Evolutionary conservation across 2,888 invertebrate species (phyloP).

Genomic region (Leptothorax acervorum): DNA sequence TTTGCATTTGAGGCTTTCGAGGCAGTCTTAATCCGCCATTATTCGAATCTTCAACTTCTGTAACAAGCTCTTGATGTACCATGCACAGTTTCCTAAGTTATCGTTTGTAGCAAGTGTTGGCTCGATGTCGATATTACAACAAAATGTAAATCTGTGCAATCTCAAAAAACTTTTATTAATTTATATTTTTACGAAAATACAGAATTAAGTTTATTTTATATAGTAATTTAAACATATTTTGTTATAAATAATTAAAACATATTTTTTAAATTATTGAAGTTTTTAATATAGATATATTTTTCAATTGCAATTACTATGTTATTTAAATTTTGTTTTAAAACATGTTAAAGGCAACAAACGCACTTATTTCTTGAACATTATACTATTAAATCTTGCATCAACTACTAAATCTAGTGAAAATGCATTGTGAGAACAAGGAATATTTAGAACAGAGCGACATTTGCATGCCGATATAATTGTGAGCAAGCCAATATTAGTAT

Average conservation of each 20-base stretch:
- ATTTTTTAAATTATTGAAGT: no score
- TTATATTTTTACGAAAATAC: background rate
- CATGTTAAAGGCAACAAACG: background rate
- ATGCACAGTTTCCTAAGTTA: conserved; percentile 28
- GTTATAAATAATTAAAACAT: background rate
- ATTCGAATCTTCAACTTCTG: background rate
- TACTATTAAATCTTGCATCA: background rate
- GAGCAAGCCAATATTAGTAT: background rate
- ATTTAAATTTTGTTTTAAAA: conserved; percentile 10
- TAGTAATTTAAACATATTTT: background rate
- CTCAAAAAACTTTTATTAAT: background rate
- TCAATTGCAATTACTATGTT: background rate
- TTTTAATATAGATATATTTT: background rate
- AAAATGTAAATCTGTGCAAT: background rate
- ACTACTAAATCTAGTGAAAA: background rate
- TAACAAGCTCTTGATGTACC: background rate
- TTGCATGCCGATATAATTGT: background rate
- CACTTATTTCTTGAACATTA: no score
- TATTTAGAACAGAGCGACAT: background rate
- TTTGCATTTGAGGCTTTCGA: conserved; percentile 6
- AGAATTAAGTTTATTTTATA: background rate
- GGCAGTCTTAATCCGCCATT: conserved; percentile 7
- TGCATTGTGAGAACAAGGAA: background rate
- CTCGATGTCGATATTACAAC: background rate
- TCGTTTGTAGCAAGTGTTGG: background rate